Base-by-base conservation (phyloP, 2,797 vertebrate genomes). In the Zenarchopterus dispar region DNA sequence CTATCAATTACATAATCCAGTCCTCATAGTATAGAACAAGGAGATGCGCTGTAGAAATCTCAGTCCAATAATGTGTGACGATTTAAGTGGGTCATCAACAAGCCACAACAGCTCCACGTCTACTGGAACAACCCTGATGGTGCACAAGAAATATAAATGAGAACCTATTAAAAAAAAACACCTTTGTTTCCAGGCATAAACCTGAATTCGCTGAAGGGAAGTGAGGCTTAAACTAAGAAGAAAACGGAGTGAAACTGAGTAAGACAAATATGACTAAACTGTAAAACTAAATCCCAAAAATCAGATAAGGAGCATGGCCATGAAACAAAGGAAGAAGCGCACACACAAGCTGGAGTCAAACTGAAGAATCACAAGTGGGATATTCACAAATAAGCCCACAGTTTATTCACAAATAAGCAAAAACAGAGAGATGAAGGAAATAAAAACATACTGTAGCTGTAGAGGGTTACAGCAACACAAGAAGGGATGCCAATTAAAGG, bases 21-120 rank as follows among this genome's bases (percentile, higher is more conserved):
- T 15, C 45, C 17, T 57, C 44, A 19, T 19, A 46, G 33, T 22
- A 28, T 36, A 56, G 22, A 63, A 23, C 7, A 19, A 62, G 4
- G 41, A 62, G 33, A 62, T 56, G 26, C 6, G 9, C 36, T 33
- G 52, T 23, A 62, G 56, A 67, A 58, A 67, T 60, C 41, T 54
- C 54, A 55, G 16, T 65, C 36, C 59, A 56, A 71, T 68, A 46
- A 60, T 41, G 44, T 75, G 56, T 59, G 28, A 41, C 1, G 21
- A 59, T 77, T 65, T 72, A 75, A 67, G 61, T 73, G 69, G 75
- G 69, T 81, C 76, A 71, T 76, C 57, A 28, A 54, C 39, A 45
- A 24, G 28, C 16, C 9, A 56, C 51, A 53, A 67, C 18, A 13
- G 46, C 42, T 47, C 23, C 47, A 63, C 53, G 48, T 73, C 56